Base-by-base conservation (phyloP, 2,888 invertebrate species). In the Himalopsyche kuldschensis region DNA sequence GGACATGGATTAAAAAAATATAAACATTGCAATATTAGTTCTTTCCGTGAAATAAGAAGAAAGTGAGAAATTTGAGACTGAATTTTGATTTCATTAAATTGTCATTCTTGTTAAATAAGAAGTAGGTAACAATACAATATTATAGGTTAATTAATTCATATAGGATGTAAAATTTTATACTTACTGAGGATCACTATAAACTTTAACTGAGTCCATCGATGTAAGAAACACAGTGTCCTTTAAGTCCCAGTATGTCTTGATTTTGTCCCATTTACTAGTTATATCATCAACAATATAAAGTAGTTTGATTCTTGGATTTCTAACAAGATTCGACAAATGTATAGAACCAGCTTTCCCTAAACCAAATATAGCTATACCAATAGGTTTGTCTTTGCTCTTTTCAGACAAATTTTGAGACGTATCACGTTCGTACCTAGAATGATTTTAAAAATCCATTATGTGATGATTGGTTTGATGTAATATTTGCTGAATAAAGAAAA, bases 281-380 rank as follows among this genome's bases (percentile, higher is more conserved):
- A 90, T 88, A 78, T 93, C 92, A 76, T 94, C 94, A 0, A 94
- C 91, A 75, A 94, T 88, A 87, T 94, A 94, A 75, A 93, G 88
- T 5, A 94, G 88, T 35, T 90, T 89, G 0, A 92, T 88, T 6
- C 93, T 91, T 0, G 90, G 90, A 87, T 91, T 93, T 8, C 87
- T 87, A 4, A 91, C 85, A 30, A 94, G 88, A 85, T 91, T 92
- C 17, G 88, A 86, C 84, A 94, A 88, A 87, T 94, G 94, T 85
- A 94, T 93, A 78, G 92, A 92, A 0, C 94, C 94, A 2, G 94
- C 94, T 41, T 94, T 91, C 1, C 94, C 94, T 1, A 93, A 88
- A 0, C 94, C 94, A 86, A 94, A 93, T 30, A 94, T 88, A 4
- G 94, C 94, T 0, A 91, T 88, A 4, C 90, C 90, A 1, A 93